Percentiles rank a stretch among this genome's conserved stretches.
Evolutionary conservation across 2,888 invertebrate species (phyloP).

Genomic region (Frankliniella fusca): DNA sequence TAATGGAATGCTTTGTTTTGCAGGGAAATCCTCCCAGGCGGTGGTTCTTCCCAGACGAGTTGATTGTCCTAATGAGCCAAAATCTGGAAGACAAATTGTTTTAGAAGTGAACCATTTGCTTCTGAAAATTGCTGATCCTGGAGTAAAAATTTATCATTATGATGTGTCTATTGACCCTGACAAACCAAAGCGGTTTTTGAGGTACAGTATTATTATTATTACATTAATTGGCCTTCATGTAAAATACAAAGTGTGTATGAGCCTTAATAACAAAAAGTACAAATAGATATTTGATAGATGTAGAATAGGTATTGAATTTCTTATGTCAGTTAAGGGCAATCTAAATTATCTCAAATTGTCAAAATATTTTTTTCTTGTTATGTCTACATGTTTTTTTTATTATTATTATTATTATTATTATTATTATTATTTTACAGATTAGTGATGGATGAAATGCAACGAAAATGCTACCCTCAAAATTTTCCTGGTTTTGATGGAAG

Average conservation of each 20-base stretch:
- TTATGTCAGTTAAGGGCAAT: background rate
- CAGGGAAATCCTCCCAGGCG: constrained; percentile 33
- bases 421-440: constrained; percentile 38
- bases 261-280: no score
- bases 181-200: constrained; percentile 60
- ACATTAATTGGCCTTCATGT: no score
- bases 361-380: background rate
- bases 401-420: constrained; percentile 11
- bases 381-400: background rate
- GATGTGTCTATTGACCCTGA: constrained; percentile 72
- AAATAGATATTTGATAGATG: no score
- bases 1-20: constrained; percentile 1
- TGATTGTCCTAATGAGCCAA: constrained; percentile 43
- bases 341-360: no score
- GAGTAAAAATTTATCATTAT: constrained; percentile 62
- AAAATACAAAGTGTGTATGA: no score
- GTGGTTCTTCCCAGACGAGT: constrained; percentile 42
- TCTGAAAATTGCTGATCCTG: constrained; percentile 53
- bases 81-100: constrained; percentile 47
- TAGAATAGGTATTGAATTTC: background rate
- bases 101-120: constrained; percentile 64
- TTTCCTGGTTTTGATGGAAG: constrained; percentile 69
- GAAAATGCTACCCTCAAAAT: constrained; percentile 47
- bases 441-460: constrained; percentile 43
- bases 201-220: constrained; percentile 44